Conservation (phyloP, 2,113 vertebrate genomes). For the Fulica atra region DNA sequence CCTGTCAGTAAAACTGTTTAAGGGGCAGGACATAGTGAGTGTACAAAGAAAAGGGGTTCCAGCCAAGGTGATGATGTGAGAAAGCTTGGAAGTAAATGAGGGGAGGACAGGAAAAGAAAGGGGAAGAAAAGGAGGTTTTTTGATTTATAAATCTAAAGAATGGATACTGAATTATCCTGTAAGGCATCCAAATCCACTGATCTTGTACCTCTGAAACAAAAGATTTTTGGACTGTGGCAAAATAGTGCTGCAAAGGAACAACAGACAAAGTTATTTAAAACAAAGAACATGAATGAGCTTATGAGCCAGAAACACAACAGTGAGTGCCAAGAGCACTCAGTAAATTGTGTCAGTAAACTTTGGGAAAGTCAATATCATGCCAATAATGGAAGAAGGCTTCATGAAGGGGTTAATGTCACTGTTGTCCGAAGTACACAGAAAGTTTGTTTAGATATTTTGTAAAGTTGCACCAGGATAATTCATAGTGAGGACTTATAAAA, state of each 20-base stretch:
- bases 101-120: not conserved
- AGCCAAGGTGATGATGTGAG: not conserved
- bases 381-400: slow-evolving; percentile 3
- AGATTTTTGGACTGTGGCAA: not conserved
- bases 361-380: not conserved
- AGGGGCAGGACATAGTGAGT: not conserved
- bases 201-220: not conserved
- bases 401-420: not conserved
- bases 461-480: not conserved
- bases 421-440: not conserved
- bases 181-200: not conserved
- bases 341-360: not conserved
- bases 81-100: not conserved
- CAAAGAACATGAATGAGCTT: not conserved
- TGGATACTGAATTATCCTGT: not conserved
- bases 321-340: not conserved
- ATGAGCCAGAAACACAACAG: not conserved
- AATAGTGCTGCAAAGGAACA: not conserved
- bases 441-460: not conserved
- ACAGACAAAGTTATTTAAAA: not conserved
- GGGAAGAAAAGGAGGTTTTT: not conserved
- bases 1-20: not conserved
- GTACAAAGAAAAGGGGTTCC: not conserved
- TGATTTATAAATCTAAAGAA: not conserved
- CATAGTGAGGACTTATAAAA: not conserved